phyloP scores from a whole-genome alignment of 2,113 vertebrate species.

The Zosterops borbonicus region DNA sequence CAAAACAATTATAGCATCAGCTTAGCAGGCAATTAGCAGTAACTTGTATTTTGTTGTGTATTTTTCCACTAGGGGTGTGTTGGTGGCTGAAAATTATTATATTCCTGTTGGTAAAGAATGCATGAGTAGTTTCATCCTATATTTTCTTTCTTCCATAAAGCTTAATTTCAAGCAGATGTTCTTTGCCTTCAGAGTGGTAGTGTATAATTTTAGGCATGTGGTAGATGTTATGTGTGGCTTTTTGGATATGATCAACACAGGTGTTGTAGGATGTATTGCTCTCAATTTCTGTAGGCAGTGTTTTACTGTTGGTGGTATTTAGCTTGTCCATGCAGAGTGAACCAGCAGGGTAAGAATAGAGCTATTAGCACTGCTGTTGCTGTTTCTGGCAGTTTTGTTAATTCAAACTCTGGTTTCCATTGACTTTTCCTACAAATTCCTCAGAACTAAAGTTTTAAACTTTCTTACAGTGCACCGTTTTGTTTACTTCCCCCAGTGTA shows the following conservation, averaged over 20 bases:
- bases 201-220: not conserved
- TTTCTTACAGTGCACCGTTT: not conserved
- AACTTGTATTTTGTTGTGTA: not conserved
- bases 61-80: not conserved
- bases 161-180: conserved; percentile 34
- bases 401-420: not conserved
- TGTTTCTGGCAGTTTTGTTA: not conserved
- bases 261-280: not conserved
- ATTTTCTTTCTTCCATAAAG: not conserved
- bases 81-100: not conserved
- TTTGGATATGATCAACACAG: not conserved
- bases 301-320: not conserved
- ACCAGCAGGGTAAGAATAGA: not conserved
- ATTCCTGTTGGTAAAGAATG: not conserved
- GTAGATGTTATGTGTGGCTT: not conserved
- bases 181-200: not conserved
- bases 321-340: not conserved
- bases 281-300: not conserved
- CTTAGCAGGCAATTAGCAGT: not conserved
- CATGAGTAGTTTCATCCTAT: not conserved
- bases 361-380: not conserved
- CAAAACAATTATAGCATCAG: not conserved
- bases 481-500: fast-evolving
- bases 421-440: not conserved
- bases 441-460: not conserved